Evolutionary conservation across 2,797 vertebrate genomes (phyloP), one percentile per base, ranked within the genome.

Genomic region (Rhinophrynus dorsalis): DNA sequence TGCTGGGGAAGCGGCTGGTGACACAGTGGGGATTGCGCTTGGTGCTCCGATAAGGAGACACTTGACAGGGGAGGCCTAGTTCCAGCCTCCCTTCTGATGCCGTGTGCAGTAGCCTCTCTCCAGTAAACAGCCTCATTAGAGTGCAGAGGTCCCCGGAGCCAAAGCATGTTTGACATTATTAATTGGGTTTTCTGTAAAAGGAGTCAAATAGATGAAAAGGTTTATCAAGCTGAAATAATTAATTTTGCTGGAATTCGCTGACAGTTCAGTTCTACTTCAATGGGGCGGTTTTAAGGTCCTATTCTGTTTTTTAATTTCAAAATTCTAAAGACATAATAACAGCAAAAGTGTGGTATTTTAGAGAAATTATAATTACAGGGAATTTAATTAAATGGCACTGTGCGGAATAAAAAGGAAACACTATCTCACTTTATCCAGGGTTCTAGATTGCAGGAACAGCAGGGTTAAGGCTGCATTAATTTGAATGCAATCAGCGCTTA

Each of bases 201-300:
- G 92, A 99, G 95, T 97, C 96, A 94, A 92, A 94, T 93, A 96
- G 94, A 97, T 96, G 95, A 98, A 98, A 98, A 98, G 95, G 95
- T 97, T 99, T 97, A 97, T 99, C 96, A 96, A 95, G 95, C 96
- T 97, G 95, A 96, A 98, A 98, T 97, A 97, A 98, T 98, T 96
- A 95, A 96, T 97, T 97, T 96, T 92, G 88, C 91, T 86, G 90
- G 83, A 90, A 95, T 94, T 94, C 88, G 93, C 95, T 98, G 96
- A 97, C 97, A 97, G 95, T 95, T 95, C 94, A 93, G 91, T 95
- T 97, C 93, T 92, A 88, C 90, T 9, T 83, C 85, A 90, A 91
- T 91, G 86, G 81, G 87, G 84, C 86, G 73, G 83, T 91, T 90
- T 88, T 47, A 38, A 18, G 33, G 24, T 18, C 83, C 82, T 81